Conservation (phyloP, 2,113 vertebrate species). For the Macrotis lagotis region DNA sequence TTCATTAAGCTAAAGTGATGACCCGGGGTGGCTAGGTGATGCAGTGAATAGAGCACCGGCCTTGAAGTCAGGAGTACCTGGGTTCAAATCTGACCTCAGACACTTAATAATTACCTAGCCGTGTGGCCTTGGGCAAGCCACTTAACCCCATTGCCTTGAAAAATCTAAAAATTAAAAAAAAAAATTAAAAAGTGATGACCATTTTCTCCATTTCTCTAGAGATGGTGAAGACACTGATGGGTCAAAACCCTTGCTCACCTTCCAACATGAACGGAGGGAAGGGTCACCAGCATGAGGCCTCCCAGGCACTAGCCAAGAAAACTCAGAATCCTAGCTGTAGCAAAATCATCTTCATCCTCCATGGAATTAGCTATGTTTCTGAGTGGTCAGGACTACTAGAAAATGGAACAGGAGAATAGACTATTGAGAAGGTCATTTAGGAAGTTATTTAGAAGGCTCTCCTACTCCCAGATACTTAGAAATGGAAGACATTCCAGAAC, state of each 20-base stretch:
- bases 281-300: background rate
- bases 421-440: background rate
- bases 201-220: constrained; percentile 20
- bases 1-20: background rate
- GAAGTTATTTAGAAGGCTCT: too few relatives aligned
- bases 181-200: background rate
- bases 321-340: background rate
- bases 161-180: too few relatives aligned
- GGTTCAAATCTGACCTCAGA: too few relatives aligned
- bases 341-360: background rate
- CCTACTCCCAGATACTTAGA: background rate
- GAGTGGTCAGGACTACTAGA: background rate
- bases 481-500: background rate
- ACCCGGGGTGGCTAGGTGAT: too few relatives aligned
- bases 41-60: too few relatives aligned
- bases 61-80: too few relatives aligned
- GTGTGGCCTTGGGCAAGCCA: too few relatives aligned
- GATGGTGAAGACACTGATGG: background rate
- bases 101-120: too few relatives aligned
- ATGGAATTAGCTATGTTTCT: background rate
- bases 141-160: too few relatives aligned
- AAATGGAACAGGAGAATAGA: background rate
- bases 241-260: constrained; percentile 1
- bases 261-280: background rate
- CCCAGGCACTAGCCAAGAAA: background rate